Percentiles rank a stretch among this genome's conserved stretches.
phyloP scores from a whole-genome alignment of 2,888 invertebrate species.

The Onthophagus sagittarius region DNA sequence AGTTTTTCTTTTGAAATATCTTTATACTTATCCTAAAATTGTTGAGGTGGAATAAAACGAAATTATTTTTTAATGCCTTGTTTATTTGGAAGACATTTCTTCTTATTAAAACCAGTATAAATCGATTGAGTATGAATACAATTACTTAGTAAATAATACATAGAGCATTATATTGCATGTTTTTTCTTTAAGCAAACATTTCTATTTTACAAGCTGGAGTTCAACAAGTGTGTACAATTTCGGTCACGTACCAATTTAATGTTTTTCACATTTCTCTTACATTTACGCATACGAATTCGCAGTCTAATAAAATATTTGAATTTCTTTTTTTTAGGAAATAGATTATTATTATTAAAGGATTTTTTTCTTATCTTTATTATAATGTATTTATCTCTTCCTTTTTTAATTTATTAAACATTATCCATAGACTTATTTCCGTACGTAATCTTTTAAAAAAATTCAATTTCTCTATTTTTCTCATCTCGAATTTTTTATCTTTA shows the following conservation, averaged over 20 bases:
- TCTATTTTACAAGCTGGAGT: conserved; percentile 37
- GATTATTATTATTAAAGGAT: conserved; percentile 18
- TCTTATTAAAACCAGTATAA: conserved; percentile 50
- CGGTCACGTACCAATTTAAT: neutral
- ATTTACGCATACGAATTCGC: conserved; percentile 14
- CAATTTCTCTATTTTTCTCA: conserved; percentile 28
- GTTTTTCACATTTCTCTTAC: conserved; percentile 1
- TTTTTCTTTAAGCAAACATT: conserved; percentile 30
- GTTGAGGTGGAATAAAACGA: conserved; percentile 14
- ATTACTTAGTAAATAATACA: conserved; percentile 40
- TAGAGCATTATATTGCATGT: conserved; percentile 37
- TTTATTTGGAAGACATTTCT: conserved; percentile 51
- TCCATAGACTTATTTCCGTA: conserved; percentile 24
- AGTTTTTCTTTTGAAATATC: too few relatives aligned
- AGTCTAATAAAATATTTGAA: conserved; percentile 23
- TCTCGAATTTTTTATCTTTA: neutral
- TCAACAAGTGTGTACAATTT: conserved; percentile 16
- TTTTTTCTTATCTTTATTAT: conserved; percentile 18
- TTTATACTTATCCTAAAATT: too few relatives aligned
- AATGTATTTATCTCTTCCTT: conserved; percentile 20
- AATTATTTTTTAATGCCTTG: conserved; percentile 42
- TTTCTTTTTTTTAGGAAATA: conserved; percentile 18
- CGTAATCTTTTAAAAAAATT: conserved; percentile 23
- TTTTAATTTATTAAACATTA: neutral
- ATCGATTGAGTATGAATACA: conserved; percentile 48